phyloP scores from a whole-genome alignment of 2,113 vertebrate genomes.

The Dicrurus megarhynchus region DNA sequence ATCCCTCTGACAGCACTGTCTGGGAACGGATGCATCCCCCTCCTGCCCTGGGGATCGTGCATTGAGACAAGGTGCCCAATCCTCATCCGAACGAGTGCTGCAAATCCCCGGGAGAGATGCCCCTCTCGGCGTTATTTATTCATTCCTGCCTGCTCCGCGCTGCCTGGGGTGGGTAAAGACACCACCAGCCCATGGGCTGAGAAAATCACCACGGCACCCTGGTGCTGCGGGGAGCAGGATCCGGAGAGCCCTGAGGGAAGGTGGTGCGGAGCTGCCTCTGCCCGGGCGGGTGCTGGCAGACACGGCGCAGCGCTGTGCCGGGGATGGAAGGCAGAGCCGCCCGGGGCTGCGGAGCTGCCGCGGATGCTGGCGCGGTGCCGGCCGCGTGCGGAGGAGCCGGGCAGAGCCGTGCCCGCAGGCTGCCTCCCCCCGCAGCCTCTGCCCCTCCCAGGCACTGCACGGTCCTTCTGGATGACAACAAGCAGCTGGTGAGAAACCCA shows the following conservation, averaged over 20 bases:
- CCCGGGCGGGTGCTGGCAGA: neutral
- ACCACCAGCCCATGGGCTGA: neutral
- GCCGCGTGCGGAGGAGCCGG: neutral
- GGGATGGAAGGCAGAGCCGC: neutral
- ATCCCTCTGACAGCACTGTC: neutral
- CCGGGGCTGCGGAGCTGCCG: neutral
- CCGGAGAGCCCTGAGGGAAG: rapidly evolving
- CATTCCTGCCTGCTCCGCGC: neutral
- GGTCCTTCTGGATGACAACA: rapidly evolving
- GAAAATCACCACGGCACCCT: rapidly evolving
- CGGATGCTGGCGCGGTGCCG: neutral
- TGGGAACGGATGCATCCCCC: rapidly evolving
- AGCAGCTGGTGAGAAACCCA: neutral
- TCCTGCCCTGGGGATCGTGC: rapidly evolving
- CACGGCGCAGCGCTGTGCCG: neutral
- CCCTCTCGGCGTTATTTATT: neutral
- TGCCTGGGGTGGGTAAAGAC: neutral
- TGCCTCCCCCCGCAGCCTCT: neutral
- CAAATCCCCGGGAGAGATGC: neutral
- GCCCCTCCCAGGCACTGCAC: rapidly evolving
- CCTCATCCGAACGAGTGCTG: rapidly evolving
- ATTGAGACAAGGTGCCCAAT: rapidly evolving
- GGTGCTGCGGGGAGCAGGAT: neutral
- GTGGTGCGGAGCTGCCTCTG: rapidly evolving
- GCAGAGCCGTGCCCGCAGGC: neutral